Evolutionary conservation across 2,888 invertebrate genomes (phyloP).

Genomic region (Muscina levida): DNA sequence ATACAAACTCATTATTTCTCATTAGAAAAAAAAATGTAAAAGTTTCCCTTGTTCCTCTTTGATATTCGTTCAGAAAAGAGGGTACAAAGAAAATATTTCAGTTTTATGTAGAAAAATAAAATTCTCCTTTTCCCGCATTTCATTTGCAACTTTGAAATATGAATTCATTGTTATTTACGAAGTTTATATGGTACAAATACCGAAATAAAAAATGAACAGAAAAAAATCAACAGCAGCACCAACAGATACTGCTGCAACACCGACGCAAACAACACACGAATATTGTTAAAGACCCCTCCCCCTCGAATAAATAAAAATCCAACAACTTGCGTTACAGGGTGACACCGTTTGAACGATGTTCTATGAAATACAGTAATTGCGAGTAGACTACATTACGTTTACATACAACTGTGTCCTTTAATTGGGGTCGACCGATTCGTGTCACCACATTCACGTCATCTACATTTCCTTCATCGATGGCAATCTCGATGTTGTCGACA

Average conservation of each 20-base stretch:
- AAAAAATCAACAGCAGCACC: not conserved
- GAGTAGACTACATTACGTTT: too few relatives aligned
- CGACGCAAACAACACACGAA: not conserved
- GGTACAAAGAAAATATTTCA: not conserved
- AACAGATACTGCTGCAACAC: not conserved
- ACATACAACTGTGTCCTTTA: too few relatives aligned
- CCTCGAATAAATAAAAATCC: not conserved
- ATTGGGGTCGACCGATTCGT: too few relatives aligned
- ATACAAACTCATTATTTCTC: conserved; percentile 20
- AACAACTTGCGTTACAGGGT: not conserved
- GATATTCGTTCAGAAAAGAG: not conserved
- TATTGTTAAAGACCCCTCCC: not conserved
- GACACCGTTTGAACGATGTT: not conserved
- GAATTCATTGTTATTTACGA: conserved; percentile 17
- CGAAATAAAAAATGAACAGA: not conserved
- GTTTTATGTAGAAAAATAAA: not conserved
- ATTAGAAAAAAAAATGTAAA: not conserved
- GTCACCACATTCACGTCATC: too few relatives aligned
- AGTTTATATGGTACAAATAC: conserved; percentile 16
- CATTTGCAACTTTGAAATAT: conserved; percentile 13
- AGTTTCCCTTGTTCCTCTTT: not conserved
- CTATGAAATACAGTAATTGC: too few relatives aligned
- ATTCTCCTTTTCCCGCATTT: not conserved
- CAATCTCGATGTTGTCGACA: too few relatives aligned
- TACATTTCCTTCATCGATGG: too few relatives aligned